Conservation (phyloP, 2,113 vertebrate species). For the Pungitius pungitius region DNA sequence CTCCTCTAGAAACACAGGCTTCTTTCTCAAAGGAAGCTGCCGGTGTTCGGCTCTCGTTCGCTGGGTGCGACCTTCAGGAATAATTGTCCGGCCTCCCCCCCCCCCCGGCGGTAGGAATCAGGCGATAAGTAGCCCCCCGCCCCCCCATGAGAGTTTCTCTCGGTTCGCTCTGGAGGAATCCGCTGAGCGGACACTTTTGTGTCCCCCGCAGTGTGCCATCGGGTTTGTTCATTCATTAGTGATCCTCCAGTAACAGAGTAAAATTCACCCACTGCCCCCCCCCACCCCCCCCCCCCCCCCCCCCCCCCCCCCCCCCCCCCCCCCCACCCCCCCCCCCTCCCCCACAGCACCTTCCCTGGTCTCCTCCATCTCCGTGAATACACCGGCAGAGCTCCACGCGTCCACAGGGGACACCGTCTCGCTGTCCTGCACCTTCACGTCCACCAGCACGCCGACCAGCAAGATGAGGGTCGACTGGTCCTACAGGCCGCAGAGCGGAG, state of each 20-base stretch:
- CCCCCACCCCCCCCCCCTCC: not conserved
- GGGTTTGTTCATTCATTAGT: not conserved
- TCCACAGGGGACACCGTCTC: conserved; percentile 78
- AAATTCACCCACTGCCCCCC: conserved; percentile 2
- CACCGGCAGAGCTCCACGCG: conserved; percentile 79
- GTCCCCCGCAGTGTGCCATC: not conserved
- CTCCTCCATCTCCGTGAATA: conserved; percentile 81
- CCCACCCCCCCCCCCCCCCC: not conserved
- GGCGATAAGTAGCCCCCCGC: not conserved
- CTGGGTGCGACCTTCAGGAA: no score
- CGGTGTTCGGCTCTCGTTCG: not conserved
- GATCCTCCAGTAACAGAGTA: not conserved
- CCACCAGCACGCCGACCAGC: conserved; percentile 80
- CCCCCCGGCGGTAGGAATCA: no score
- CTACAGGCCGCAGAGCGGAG: conserved; percentile 81
- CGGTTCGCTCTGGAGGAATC: not conserved
- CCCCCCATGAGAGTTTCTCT: conserved; percentile 19
- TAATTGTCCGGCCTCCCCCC: not conserved
- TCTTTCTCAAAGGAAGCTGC: not conserved
- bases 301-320: not conserved
- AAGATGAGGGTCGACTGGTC: conserved; percentile 89
- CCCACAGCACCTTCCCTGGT: conserved; percentile 68
- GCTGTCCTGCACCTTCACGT: conserved; percentile 88
- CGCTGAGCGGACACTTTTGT: conserved; percentile 17
- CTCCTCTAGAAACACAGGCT: no score